Conservation (phyloP, 2,113 vertebrate genomes). For the Pagrus major region DNA sequence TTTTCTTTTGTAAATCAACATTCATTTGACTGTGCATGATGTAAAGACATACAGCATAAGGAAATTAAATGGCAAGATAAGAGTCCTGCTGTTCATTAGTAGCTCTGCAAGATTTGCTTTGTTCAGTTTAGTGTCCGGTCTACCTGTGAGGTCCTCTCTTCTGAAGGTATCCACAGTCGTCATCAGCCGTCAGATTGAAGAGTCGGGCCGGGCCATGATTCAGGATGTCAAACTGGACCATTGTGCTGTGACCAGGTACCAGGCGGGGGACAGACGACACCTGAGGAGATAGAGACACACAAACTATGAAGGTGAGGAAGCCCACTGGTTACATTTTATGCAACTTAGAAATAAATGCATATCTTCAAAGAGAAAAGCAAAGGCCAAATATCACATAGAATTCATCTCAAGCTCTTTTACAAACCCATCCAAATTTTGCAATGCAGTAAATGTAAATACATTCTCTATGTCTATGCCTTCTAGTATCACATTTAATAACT, state of each 20-base stretch:
- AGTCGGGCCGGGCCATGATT: constrained; percentile 80
- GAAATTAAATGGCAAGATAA: background rate
- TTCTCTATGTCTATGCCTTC: no score
- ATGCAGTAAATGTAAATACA: no score
- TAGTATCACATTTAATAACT: no score
- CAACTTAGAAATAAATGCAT: no score
- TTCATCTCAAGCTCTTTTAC: no score
- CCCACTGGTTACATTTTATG: no score
- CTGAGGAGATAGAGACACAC: constrained; percentile 48
- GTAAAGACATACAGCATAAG: no score
- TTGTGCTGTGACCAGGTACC: constrained; percentile 68
- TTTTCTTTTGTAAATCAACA: background rate
- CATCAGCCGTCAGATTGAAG: constrained; percentile 71
- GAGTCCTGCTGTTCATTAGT: background rate
- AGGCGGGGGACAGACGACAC: constrained; percentile 62
- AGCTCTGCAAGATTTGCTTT: background rate
- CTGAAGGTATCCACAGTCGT: constrained; percentile 82
- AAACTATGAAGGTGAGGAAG: background rate
- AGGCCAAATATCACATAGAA: no score
- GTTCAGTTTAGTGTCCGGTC: background rate
- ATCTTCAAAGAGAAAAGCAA: no score
- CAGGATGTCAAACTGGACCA: constrained; percentile 77
- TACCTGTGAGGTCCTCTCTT: constrained; percentile 77
- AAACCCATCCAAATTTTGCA: no score
- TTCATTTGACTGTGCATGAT: background rate